A percentile compares a stretch with the other conserved stretches of the same genome.
These are phyloP conservation scores for Scartelaos histophorus DNA, from an alignment of 2,113 vertebrate genomes.

Conservation along the genomic window DNA sequence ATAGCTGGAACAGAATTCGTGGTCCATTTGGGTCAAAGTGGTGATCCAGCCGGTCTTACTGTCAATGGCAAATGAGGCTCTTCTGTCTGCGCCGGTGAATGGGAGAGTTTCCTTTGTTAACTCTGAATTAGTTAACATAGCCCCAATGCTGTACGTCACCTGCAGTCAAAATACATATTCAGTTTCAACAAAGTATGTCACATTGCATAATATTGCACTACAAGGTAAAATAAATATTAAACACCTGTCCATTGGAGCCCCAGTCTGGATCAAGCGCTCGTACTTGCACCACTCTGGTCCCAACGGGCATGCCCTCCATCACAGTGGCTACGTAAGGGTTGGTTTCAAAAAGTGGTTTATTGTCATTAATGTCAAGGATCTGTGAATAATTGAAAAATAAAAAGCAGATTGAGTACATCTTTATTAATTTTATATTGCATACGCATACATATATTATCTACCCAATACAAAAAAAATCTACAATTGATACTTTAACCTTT, in stretches of 20 bases:
- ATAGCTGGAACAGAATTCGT: constrained; percentile 87
- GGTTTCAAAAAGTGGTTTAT: constrained; percentile 90
- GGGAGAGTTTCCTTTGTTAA: constrained; percentile 20
- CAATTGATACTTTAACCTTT: too few relatives aligned
- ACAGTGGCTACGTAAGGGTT: constrained; percentile 86
- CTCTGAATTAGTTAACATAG: constrained; percentile 75
- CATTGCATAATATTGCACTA: neutral
- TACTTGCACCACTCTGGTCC: constrained; percentile 90
- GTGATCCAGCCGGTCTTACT: constrained; percentile 97
- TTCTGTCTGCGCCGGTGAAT: neutral
- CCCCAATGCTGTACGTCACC: constrained; percentile 86
- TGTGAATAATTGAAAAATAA: constrained; percentile 24
- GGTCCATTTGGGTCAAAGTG: constrained; percentile 87
- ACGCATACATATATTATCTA: neutral
- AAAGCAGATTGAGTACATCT: neutral
- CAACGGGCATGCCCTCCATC: constrained; percentile 95
- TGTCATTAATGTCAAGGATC: constrained; percentile 92
- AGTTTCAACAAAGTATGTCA: neutral
- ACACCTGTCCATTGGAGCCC: constrained; percentile 88
- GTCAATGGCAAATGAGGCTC: constrained; percentile 83
- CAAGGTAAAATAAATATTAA: neutral
- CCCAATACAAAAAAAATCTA: neutral
- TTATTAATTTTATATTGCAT: too few relatives aligned
- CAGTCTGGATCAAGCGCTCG: constrained; percentile 88
- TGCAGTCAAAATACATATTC: constrained; percentile 22